A percentile compares a stretch with the other conserved stretches of the same genome.
These are phyloP conservation scores for Serrognathus titanus DNA, from an alignment of 2,888 invertebrate genomes.

Conservation along the genomic window DNA sequence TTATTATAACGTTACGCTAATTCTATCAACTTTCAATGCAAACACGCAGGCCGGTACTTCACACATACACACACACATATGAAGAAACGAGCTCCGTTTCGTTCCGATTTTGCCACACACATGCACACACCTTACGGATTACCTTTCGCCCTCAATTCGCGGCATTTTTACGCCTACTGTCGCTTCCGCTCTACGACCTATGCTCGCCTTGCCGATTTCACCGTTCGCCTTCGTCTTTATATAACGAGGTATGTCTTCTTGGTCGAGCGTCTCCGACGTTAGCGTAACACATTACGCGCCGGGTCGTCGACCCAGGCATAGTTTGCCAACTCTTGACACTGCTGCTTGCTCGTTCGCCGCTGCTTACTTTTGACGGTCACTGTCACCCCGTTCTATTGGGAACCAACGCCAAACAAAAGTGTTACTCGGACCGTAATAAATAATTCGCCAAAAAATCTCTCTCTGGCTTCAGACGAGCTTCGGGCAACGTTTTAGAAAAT, in stretches of 20 bases:
- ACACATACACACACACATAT: neutral
- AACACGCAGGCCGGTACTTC: slow-evolving; percentile 2
- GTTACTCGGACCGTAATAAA: too few relatives aligned
- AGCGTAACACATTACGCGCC: slow-evolving; percentile 49
- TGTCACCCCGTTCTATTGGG: slow-evolving; percentile 2
- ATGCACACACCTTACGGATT: slow-evolving; percentile 35
- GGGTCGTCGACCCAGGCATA: slow-evolving; percentile 42
- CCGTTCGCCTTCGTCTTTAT: slow-evolving; percentile 18
- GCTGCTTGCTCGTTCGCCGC: too few relatives aligned
- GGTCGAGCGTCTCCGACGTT: slow-evolving; percentile 30
- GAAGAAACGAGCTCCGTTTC: slow-evolving; percentile 3
- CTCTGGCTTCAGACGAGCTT: too few relatives aligned
- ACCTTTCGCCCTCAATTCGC: slow-evolving; percentile 51
- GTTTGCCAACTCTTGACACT: slow-evolving; percentile 24
- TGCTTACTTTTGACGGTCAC: slow-evolving; percentile 34
- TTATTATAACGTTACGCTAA: neutral
- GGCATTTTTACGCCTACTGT: slow-evolving; percentile 49
- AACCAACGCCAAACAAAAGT: too few relatives aligned
- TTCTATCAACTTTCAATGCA: slow-evolving; percentile 1
- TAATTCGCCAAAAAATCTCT: too few relatives aligned
- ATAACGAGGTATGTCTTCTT: slow-evolving; percentile 21
- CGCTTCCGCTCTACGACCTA: slow-evolving; percentile 30
- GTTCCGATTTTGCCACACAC: slow-evolving; percentile 12
- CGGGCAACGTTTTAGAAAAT: too few relatives aligned
- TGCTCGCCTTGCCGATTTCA: slow-evolving; percentile 8